Conservation (phyloP, 2,797 vertebrate genomes). For the Apodemus agrarius region DNA sequence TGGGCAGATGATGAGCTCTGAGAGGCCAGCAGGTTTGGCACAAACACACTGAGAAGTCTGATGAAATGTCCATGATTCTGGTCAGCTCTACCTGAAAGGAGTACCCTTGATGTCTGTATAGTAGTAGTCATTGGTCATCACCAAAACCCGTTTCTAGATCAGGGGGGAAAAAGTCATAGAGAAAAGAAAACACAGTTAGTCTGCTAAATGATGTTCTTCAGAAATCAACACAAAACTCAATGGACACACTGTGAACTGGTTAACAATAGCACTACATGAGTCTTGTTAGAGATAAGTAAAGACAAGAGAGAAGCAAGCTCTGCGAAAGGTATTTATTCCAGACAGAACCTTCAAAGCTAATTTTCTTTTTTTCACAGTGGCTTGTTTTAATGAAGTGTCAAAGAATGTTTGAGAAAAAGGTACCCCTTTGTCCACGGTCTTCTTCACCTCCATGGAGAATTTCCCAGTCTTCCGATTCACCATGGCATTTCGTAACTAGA, state of each 20-base stretch:
- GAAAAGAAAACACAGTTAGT: constrained; percentile 84
- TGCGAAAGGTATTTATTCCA: constrained; percentile 70
- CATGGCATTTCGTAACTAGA: constrained; percentile 97
- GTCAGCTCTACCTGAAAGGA: constrained; percentile 95
- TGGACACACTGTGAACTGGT: constrained; percentile 77
- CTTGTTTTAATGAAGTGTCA: constrained; percentile 78
- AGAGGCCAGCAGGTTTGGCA: constrained; percentile 84
- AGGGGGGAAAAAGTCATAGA: constrained; percentile 84
- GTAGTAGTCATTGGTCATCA: constrained; percentile 99
- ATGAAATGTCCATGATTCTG: constrained; percentile 86
- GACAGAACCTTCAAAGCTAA: constrained; percentile 76
- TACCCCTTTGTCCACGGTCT: constrained; percentile 99
- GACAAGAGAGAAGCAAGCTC: constrained; percentile 76
- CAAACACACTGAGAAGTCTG: constrained; percentile 84
- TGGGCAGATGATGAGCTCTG: constrained; percentile 85
- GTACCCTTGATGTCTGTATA: constrained; percentile 99
- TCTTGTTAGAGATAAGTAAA: constrained; percentile 80
- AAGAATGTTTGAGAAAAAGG: constrained; percentile 83
- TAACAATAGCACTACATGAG: constrained; percentile 80
- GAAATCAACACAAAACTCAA: constrained; percentile 81
- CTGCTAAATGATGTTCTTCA: constrained; percentile 75
- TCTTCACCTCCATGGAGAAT: constrained; percentile 99
- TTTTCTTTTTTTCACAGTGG: constrained; percentile 71
- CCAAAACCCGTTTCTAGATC: constrained; percentile 96
- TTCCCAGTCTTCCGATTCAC: constrained; percentile 98